A percentile compares a stretch with the other conserved stretches of the same genome.
These are phyloP conservation scores for Perizoma affinitatum DNA, from an alignment of 2,888 invertebrate genomes.

Conservation along the genomic window DNA sequence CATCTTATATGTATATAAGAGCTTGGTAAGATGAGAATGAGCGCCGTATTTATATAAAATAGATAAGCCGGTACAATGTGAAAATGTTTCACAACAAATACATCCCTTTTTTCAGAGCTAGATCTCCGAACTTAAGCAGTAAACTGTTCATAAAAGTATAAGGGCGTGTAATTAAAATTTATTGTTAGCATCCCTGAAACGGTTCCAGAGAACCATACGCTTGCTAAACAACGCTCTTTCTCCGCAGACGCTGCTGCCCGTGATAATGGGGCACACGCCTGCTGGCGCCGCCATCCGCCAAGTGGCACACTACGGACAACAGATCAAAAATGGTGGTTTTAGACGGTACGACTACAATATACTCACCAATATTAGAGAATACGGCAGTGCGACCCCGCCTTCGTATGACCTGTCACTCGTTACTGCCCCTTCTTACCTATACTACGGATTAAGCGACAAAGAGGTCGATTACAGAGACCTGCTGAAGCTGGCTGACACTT, in stretches of 20 bases:
- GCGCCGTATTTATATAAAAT: no score
- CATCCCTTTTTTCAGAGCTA: no score
- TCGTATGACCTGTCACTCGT: slow-evolving; percentile 50
- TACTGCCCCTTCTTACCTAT: slow-evolving; percentile 49
- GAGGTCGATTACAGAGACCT: slow-evolving; percentile 51
- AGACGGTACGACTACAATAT: slow-evolving; percentile 51
- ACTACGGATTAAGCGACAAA: slow-evolving; percentile 49
- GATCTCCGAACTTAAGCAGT: no score
- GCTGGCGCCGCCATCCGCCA: slow-evolving; percentile 61
- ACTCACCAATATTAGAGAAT: slow-evolving; percentile 47
- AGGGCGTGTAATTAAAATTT: no score
- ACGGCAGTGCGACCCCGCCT: slow-evolving; percentile 52
- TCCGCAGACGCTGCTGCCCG: slow-evolving; percentile 58
- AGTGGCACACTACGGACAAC: slow-evolving; percentile 58
- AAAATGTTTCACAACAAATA: no score
- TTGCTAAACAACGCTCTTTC: no score
- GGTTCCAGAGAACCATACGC: not conserved
- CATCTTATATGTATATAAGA: not conserved
- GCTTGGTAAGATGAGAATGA: not conserved
- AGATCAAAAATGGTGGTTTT: slow-evolving; percentile 50
- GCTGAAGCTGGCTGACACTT: slow-evolving; percentile 33
- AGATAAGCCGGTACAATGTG: no score
- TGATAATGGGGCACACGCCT: slow-evolving; percentile 56
- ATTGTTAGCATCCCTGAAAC: no score
- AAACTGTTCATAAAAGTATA: no score